A percentile compares a stretch with the other conserved stretches of the same genome.
phyloP scores from a whole-genome alignment of 1,140 invertebrate genomes.

The Nephila pilipes region DNA sequence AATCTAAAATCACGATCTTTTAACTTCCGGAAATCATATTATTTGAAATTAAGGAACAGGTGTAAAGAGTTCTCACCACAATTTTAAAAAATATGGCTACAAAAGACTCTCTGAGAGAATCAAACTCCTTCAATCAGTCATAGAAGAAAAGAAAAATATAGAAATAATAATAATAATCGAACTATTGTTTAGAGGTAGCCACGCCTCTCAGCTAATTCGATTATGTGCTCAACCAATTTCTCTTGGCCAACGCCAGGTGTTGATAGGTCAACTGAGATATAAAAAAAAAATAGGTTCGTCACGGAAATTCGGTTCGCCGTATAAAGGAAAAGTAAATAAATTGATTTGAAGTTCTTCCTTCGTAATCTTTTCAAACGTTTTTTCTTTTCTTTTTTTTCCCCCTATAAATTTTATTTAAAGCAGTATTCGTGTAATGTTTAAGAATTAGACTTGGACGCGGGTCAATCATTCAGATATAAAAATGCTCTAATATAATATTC shows the following conservation, averaged over 20 bases:
- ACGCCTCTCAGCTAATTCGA: not conserved
- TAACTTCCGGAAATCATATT: not conserved
- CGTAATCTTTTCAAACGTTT: too few relatives aligned
- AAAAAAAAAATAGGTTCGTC: not conserved
- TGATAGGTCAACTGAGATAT: not conserved
- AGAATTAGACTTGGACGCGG: too few relatives aligned
- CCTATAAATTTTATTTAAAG: too few relatives aligned
- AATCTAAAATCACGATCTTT: not conserved
- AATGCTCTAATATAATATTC: too few relatives aligned
- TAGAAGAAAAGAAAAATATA: not conserved
- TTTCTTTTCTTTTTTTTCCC: too few relatives aligned
- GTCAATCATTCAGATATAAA: too few relatives aligned
- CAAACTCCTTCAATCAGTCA: not conserved
- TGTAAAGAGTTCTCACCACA: not conserved
- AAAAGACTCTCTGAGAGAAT: not conserved
- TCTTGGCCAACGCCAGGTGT: not conserved
- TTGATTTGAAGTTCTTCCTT: too few relatives aligned
- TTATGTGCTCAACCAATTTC: not conserved
- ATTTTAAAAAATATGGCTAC: not conserved
- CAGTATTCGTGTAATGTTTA: too few relatives aligned
- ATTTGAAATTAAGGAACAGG: not conserved
- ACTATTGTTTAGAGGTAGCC: not conserved
- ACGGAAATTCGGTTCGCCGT: not conserved
- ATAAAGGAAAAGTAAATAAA: not conserved
- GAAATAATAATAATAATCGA: not conserved